A percentile compares a stretch with the other conserved stretches of the same genome.
Evolutionary conservation across 2,797 vertebrate genomes (phyloP).

Genomic region (Eutrigla gurnardus): DNA sequence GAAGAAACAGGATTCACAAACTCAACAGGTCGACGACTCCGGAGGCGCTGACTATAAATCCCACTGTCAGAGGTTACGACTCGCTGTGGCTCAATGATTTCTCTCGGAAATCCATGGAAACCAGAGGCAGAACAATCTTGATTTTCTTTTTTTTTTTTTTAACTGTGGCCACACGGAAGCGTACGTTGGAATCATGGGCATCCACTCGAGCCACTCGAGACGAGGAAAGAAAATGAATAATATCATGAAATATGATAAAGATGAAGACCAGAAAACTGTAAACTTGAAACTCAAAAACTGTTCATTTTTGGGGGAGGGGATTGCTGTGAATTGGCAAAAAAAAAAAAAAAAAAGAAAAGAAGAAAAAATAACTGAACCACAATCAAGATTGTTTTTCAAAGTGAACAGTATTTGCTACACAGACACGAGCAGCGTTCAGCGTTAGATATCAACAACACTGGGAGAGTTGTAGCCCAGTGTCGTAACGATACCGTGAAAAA

Average conservation of each 20-base stretch:
- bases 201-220: constrained; percentile 16
- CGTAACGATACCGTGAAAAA: constrained; percentile 55
- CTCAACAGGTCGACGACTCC: constrained; percentile 27
- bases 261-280: constrained; percentile 82
- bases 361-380: constrained; percentile 41
- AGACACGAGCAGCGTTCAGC: constrained; percentile 82
- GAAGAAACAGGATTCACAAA: constrained; percentile 55
- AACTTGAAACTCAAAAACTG: constrained; percentile 75
- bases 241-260: constrained; percentile 69
- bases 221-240: constrained; percentile 35
- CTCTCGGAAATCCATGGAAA: constrained; percentile 45
- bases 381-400: constrained; percentile 84
- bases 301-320: constrained; percentile 46
- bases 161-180: constrained; percentile 68
- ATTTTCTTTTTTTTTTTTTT: constrained; percentile 29
- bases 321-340: constrained; percentile 80
- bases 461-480: constrained; percentile 78
- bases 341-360: constrained; percentile 11
- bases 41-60: constrained; percentile 23
- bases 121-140: constrained; percentile 66
- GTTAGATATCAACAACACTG: constrained; percentile 83
- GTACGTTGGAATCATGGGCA: constrained; percentile 57
- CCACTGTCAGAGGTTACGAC: constrained; percentile 4
- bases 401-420: constrained; percentile 79
- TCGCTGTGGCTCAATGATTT: constrained; percentile 15